These are phyloP conservation scores for Scaeva pyrastri DNA, from an alignment of 2,888 invertebrate genomes.

Conservation along the genomic window DNA sequence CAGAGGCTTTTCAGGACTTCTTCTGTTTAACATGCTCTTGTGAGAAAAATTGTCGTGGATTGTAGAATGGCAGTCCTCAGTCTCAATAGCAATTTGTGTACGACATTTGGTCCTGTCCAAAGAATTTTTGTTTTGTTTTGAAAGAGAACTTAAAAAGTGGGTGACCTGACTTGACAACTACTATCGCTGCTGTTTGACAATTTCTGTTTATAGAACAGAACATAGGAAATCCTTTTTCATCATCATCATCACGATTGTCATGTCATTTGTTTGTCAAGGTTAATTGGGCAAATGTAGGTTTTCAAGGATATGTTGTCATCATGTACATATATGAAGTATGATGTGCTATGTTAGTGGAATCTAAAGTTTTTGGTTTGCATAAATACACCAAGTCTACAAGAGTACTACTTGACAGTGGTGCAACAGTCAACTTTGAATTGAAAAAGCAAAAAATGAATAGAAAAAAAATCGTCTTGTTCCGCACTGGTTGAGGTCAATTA, in stretches of 20 bases:
- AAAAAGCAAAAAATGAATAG: neutral
- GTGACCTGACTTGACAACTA: conserved; percentile 47
- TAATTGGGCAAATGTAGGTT: conserved; percentile 65
- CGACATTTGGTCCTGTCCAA: neutral
- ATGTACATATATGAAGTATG: neutral
- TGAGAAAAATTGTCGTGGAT: neutral
- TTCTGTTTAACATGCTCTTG: conserved; percentile 61
- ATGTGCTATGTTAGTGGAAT: neutral
- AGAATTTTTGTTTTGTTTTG: neutral
- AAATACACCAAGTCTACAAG: neutral
- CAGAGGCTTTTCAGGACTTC: conserved; percentile 1
- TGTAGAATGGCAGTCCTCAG: neutral
- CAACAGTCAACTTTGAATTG: conserved; percentile 7
- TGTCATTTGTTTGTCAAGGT: conserved; percentile 67
- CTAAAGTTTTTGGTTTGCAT: conserved; percentile 10
- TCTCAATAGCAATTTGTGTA: conserved; percentile 46
- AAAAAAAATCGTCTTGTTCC: conserved; percentile 10
- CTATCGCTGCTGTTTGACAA: neutral
- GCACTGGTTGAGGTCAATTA: conserved; percentile 42
- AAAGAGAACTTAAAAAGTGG: conserved; percentile 57
- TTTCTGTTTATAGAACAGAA: conserved; percentile 9
- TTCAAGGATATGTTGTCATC: conserved; percentile 8
- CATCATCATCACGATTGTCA: conserved; percentile 24
- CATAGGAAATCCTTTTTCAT: neutral
- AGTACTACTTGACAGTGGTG: conserved; percentile 20